Percentiles rank a stretch among this genome's conserved stretches.
Evolutionary conservation across 2,113 vertebrate genomes (phyloP).

Genomic region (Anguilla japonica): DNA sequence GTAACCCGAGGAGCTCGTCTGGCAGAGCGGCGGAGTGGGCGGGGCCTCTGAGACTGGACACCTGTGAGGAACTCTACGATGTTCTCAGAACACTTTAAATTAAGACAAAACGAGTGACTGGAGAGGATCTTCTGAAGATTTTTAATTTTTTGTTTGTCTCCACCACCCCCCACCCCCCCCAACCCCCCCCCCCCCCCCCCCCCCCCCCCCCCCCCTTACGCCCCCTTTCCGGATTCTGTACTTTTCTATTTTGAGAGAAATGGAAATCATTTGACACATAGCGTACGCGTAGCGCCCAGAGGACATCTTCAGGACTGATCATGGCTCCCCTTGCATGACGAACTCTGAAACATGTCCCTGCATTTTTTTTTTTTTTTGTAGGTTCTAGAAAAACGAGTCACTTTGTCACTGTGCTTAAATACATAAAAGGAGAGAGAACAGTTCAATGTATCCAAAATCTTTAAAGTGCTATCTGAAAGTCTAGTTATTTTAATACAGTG

Average conservation of each 20-base stretch:
- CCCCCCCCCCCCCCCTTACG: not conserved
- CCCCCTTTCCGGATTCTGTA: slow-evolving; percentile 56
- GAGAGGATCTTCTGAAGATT: slow-evolving; percentile 81
- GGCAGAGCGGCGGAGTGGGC: slow-evolving; percentile 57
- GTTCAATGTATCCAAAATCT: slow-evolving; percentile 83
- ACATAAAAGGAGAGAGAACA: slow-evolving; percentile 68
- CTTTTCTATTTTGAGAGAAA: slow-evolving; percentile 54
- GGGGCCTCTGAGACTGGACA: slow-evolving; percentile 73
- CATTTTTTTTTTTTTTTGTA: slow-evolving; percentile 74
- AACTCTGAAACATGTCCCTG: slow-evolving; percentile 76
- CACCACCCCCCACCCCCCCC: too few species aligned
- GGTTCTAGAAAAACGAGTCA: slow-evolving; percentile 88
- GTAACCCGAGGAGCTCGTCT: slow-evolving; percentile 76
- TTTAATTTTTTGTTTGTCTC: slow-evolving; percentile 64
- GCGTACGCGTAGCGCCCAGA: slow-evolving; percentile 71
- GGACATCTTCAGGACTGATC: slow-evolving; percentile 78
- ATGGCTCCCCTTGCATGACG: slow-evolving; percentile 90
- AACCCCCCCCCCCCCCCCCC: too few species aligned
- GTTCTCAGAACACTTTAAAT: slow-evolving; percentile 67
- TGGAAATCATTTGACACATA: slow-evolving; percentile 79
- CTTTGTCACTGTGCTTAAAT: slow-evolving; percentile 82
- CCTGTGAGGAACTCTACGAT: slow-evolving; percentile 67
- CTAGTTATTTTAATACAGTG: slow-evolving; percentile 99
- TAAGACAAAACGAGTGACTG: slow-evolving; percentile 72
- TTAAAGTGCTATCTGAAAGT: slow-evolving; percentile 94